Evolutionary conservation across 92 coral and sea anemone genomes (phyloP).

Genomic region (Palythoa caribaeorum): DNA sequence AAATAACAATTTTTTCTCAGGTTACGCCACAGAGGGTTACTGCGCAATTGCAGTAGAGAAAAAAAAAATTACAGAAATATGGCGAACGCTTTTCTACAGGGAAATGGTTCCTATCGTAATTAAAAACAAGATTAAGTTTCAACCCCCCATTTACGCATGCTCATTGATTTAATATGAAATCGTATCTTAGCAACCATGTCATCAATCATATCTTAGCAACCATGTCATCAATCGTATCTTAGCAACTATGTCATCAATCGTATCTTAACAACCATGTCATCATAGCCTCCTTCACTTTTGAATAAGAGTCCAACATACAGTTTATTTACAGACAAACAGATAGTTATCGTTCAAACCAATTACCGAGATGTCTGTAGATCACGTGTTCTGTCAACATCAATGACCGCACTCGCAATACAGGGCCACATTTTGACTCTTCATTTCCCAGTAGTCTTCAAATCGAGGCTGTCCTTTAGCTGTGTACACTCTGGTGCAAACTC

Average conservation of each 20-base stretch:
- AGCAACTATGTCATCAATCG: neutral
- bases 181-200: neutral
- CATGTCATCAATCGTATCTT: neutral
- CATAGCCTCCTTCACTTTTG: neutral
- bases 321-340: neutral
- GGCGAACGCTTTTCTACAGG: no score
- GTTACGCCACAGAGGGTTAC: neutral
- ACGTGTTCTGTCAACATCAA: constrained; percentile 21
- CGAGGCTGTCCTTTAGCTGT: constrained; percentile 57
- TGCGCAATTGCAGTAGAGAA: neutral
- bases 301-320: neutral
- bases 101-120: no score
- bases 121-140: no score
- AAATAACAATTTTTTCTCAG: no score
- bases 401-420: constrained; percentile 77
- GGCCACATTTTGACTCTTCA: constrained; percentile 42
- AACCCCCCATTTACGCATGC: neutral
- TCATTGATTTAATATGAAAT: neutral
- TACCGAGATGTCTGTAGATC: neutral
- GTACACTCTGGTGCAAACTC: constrained; percentile 61
- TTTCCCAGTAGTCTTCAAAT: constrained; percentile 82
- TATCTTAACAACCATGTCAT: neutral
- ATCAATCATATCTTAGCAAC: neutral
- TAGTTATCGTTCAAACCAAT: neutral
- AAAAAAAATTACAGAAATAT: neutral